Conservation (phyloP, 1,140 invertebrate species). For the Drosophila kikkawai region DNA sequence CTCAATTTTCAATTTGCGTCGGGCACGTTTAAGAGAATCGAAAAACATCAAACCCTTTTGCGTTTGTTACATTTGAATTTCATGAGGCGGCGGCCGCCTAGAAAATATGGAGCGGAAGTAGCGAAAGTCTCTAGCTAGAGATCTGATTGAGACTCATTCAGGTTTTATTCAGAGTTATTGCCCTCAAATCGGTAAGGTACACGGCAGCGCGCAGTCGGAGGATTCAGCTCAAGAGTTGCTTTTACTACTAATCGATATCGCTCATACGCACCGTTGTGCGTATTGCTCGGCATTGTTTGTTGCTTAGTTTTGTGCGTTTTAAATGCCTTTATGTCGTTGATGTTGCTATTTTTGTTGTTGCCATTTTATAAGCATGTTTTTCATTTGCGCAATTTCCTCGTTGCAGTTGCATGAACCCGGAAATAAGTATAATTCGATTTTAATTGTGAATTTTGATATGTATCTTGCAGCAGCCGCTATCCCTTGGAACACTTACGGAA, state of each 20-base stretch:
- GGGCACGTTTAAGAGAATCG: constrained; percentile 22
- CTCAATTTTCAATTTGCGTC: constrained; percentile 29
- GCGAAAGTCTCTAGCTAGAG: constrained; percentile 10
- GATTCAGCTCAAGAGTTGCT: constrained; percentile 8
- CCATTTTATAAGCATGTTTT: constrained; percentile 35
- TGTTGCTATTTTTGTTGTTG: constrained; percentile 33
- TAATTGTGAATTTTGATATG: constrained; percentile 1
- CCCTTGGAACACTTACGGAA: constrained; percentile 80
- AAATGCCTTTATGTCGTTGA: constrained; percentile 19
- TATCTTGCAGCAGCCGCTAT: constrained; percentile 76
- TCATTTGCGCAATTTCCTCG: constrained; percentile 29
- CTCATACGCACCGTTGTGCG: constrained; percentile 76
- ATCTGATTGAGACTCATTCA: constrained; percentile 36
- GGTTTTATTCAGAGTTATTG: constrained; percentile 26
- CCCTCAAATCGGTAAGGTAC: constrained; percentile 57
- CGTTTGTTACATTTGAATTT: constrained; percentile 35
- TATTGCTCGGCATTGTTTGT: constrained; percentile 32
- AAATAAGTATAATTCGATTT: constrained; percentile 7
- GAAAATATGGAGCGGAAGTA: constrained; percentile 49
- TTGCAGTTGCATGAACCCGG: constrained; percentile 44
- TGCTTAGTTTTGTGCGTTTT: constrained; percentile 15
- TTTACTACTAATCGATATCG: constrained; percentile 61
- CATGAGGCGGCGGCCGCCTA: constrained; percentile 13
- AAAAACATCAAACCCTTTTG: constrained; percentile 1
- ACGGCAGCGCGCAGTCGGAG: constrained; percentile 5